Evolutionary conservation across 2,888 invertebrate genomes (phyloP).

Genomic region (Diloba caeruleocephala): DNA sequence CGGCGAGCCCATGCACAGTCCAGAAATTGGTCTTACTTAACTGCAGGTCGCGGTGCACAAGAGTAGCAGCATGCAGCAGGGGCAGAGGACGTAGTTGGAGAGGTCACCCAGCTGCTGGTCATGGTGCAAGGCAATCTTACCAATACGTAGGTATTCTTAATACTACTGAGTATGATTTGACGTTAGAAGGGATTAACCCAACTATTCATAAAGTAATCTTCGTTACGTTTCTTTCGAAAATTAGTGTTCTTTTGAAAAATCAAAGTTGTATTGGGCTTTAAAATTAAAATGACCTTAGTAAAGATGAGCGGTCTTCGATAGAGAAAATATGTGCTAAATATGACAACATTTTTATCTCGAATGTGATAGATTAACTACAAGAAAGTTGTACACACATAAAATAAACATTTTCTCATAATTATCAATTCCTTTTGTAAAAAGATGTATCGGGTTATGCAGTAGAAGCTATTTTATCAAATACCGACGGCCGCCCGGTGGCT

Average conservation of each 20-base stretch:
- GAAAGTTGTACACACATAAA: too few species aligned
- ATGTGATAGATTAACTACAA: too few species aligned
- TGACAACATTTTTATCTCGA: neutral
- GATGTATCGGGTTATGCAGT: neutral
- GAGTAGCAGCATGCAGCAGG: neutral
- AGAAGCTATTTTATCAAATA: neutral
- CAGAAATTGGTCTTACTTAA: conserved; percentile 2
- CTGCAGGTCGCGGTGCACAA: conserved; percentile 1
- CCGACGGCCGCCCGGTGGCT: neutral
- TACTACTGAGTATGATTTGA: conserved; percentile 5
- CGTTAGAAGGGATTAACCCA: conserved; percentile 2
- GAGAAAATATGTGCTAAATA: conserved; percentile 1
- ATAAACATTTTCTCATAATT: too few species aligned
- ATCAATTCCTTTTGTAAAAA: neutral
- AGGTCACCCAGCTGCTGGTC: neutral
- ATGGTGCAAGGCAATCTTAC: neutral
- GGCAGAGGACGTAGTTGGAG: conserved; percentile 1
- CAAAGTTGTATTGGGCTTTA: neutral
- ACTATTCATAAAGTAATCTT: conserved; percentile 1
- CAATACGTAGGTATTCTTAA: conserved; percentile 4
- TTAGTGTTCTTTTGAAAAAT: too few species aligned
- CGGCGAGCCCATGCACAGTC: neutral
- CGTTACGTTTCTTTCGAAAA: too few species aligned
- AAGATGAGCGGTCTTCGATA: neutral
- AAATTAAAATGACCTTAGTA: neutral